Base-by-base conservation (phyloP, 1,140 invertebrate genomes). In the Euborellia annulipes region DNA sequence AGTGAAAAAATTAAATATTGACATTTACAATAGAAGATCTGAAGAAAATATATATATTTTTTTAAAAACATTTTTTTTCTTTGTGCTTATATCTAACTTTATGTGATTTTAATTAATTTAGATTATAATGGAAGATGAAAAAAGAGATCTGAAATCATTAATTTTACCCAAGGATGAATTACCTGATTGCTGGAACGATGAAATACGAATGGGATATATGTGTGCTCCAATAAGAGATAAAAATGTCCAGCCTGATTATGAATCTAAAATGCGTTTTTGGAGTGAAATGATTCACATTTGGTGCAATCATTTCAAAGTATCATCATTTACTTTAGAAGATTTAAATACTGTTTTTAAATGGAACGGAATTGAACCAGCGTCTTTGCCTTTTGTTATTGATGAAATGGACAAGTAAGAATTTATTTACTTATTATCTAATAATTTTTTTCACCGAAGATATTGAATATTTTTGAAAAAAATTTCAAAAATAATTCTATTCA, bases 231-330 rank as follows among this genome's bases (percentile, higher is more conserved):
- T 84, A 60, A 67, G 78, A 20, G 63, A 71, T 49, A 70, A 71
- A 50, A 62, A 71, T 17, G 63, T 70, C 2, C 78, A 82, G 62
- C 71, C 74, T 0, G 76, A 76, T 38, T 82, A 74, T 67, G 74
- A 76, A 39, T 71, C 72, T 43, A 84, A 85, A 58, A 72, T 81
- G 59, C 72, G 75, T 53, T 84, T 83, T 61, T 85, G 82, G 82
- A 68, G 70, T 34, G 67, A 73, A 51, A 55, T 75, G 22, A 73
- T 84, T 36, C 56, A 64, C 9, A 67, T 71, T 22, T 79, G 74
- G 67, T 70, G 78, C 45, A 60, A 60, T 11, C 58, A 66, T 46
- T 68, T 66, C 27, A 65, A 65, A 17, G 63, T 62, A 30, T 69
- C 72, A 22, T 63, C 65, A 39, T 73, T 84, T 39, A 68, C 66